Conservation (phyloP, 2,888 invertebrate species). For the Pterostichus madidus region DNA sequence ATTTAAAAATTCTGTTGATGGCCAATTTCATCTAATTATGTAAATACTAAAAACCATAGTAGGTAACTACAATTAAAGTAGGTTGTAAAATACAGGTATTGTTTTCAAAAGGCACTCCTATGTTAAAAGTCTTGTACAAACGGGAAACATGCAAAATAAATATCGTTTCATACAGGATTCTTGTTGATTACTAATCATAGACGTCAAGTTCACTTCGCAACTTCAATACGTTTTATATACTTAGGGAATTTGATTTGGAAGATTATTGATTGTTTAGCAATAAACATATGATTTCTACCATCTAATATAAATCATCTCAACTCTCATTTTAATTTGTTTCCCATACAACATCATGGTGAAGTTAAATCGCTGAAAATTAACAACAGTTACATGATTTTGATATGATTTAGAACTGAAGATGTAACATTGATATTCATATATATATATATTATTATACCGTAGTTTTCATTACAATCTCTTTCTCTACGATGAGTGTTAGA, state of each 20-base stretch:
- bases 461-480: too few species aligned
- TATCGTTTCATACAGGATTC: constrained; percentile 47
- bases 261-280: constrained; percentile 63
- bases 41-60: constrained; percentile 62
- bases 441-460: too few species aligned
- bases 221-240: constrained; percentile 15
- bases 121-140: constrained; percentile 71
- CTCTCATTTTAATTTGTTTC: constrained; percentile 9
- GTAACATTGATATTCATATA: constrained; percentile 5
- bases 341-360: background rate
- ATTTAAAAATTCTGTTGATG: constrained; percentile 65
- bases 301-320: constrained; percentile 50
- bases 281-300: constrained; percentile 30
- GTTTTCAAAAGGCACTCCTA: constrained; percentile 76
- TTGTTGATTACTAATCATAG: constrained; percentile 25
- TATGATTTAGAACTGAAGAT: constrained; percentile 21
- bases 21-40: constrained; percentile 61
- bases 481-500: too few species aligned
- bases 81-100: constrained; percentile 69
- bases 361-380: constrained; percentile 9
- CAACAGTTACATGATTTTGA: background rate
- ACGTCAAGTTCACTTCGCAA: constrained; percentile 13
- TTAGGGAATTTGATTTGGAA: constrained; percentile 57
- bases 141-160: constrained; percentile 61
- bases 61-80: constrained; percentile 58